Base-by-base conservation (phyloP, 2,113 vertebrate genomes). In the Sialia sialis region DNA sequence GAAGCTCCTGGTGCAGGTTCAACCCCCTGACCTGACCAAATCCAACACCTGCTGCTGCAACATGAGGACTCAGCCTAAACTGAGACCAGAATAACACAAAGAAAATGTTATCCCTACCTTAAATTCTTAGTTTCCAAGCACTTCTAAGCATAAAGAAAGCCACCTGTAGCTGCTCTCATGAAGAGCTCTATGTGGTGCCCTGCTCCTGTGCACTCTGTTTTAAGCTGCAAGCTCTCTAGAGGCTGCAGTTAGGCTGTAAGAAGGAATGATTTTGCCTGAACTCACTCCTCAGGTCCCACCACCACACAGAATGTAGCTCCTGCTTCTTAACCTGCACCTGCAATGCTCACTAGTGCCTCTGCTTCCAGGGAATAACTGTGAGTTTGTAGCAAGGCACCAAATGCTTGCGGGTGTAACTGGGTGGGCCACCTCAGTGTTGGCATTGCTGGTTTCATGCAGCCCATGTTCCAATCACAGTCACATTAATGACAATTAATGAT, bases 1-100 rank as follows among this genome's bases (percentile, higher is more conserved):
- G 70, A 77, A 67, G 36, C 20, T 43, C 17, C 32, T 32, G 56
- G 27, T 4, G 2, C 26, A 72, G 34, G 59, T 55, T 46, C n/a
- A 84, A 2, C 2, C 1, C 10, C 32, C 15, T 38, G 26, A 3
- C 5, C 7, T 25, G 39, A 16, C 17, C 63, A 64, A 68, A 80
- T 5, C 3, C 39, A 86, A 22, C 0, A 0, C 6, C 16, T 8
- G 6, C 27, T 70, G 38, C 51, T 62, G 62, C 60, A 70, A 16
- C 2, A 9, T 5, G 11, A 23, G 38, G 18, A 70, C 51, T 54
- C 48, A 59, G 48, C 21, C 67, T 51, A 76, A 84, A 67, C 15
- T 41, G 32, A 83, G 32, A 32, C 16, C 12, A 81, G 27, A 39
- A 55, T 25, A 44, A 51, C 39, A 43, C 18, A 58, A 70, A 85